Evolutionary conservation across 2,888 invertebrate genomes (phyloP).

Genomic region (Nephrotoma appendiculata): DNA sequence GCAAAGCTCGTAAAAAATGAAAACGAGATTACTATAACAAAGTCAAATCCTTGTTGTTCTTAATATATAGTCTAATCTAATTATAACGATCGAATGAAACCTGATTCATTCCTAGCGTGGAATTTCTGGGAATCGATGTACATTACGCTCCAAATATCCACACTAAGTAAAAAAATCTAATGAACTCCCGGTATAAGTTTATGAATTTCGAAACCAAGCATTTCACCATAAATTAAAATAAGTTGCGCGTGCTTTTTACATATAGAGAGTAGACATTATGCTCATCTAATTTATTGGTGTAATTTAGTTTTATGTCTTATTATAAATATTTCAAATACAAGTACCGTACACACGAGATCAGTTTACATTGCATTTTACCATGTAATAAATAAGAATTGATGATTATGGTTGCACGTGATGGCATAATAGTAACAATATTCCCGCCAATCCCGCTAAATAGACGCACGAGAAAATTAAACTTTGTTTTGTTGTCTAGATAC

Average conservation of each 20-base stretch:
- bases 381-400: background rate
- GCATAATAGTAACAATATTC: background rate
- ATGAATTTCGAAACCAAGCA: background rate
- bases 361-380: background rate
- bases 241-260: background rate
- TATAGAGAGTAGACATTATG: background rate
- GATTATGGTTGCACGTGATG: background rate
- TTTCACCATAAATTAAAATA: background rate
- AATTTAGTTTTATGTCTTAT: background rate
- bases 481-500: no score
- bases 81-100: no score
- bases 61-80: no score
- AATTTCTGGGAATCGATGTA: no score
- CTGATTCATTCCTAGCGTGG: no score
- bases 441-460: background rate
- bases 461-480: background rate
- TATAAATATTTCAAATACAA: background rate
- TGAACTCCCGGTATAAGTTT: no score
- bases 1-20: no score
- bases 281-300: background rate
- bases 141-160: no score
- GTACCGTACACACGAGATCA: background rate
- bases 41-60: no score
- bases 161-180: no score
- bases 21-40: no score